Evolutionary conservation across 2,113 vertebrate genomes (phyloP).

Genomic region (Chionodraco myersi): DNA sequence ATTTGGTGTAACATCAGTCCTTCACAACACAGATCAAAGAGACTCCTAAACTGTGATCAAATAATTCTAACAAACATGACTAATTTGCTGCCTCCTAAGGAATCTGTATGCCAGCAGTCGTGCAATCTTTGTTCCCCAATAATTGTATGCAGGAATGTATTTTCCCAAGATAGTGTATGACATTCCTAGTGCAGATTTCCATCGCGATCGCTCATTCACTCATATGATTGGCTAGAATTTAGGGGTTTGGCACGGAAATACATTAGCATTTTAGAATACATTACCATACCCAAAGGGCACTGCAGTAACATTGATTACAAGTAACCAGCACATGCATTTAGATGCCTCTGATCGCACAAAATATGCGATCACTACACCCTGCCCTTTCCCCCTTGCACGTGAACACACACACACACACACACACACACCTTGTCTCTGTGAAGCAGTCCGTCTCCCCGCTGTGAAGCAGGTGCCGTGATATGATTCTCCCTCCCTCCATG

Average conservation of each 20-base stretch:
- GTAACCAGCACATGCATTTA: conserved; percentile 62
- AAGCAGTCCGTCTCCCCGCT: conserved; percentile 62
- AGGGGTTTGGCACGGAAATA: conserved; percentile 58
- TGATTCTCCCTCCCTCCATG: conserved; percentile 44
- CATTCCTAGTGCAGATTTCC: conserved; percentile 64
- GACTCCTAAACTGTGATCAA: conserved; percentile 44
- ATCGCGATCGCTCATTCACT: conserved; percentile 56
- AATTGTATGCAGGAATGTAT: conserved; percentile 19
- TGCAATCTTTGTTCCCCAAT: not conserved
- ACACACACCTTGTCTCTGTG: conserved; percentile 29
- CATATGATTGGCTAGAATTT: conserved; percentile 59
- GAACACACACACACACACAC: conserved; percentile 15
- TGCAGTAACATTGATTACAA: conserved; percentile 76
- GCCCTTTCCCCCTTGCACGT: not conserved
- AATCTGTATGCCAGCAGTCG: conserved; percentile 24
- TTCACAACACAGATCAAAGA: conserved; percentile 42
- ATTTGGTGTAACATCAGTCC: conserved; percentile 51
- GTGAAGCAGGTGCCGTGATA: conserved; percentile 73
- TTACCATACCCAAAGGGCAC: conserved; percentile 71
- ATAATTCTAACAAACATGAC: conserved; percentile 41
- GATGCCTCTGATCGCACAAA: conserved; percentile 66
- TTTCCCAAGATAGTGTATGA: conserved; percentile 48
- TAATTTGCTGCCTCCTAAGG: conserved; percentile 25
- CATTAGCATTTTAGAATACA: conserved; percentile 77
- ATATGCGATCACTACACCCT: conserved; percentile 48